Base-by-base conservation (phyloP, 2,888 invertebrate species). In the Dromius quadrimaculatus region DNA sequence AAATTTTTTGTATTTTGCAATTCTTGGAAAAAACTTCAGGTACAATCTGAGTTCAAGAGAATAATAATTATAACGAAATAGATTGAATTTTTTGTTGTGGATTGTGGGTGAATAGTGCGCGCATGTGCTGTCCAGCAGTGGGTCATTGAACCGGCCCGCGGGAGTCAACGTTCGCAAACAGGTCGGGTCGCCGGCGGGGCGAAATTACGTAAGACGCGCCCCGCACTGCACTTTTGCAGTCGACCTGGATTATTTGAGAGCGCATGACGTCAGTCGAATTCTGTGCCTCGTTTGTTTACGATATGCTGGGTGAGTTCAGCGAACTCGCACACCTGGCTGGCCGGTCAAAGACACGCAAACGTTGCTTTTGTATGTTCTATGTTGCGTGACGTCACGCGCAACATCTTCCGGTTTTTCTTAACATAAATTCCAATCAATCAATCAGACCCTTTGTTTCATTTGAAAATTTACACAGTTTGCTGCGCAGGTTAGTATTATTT, bases 101-200 rank as follows among this genome's bases (percentile, higher is more conserved):
- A 65, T 62, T 15, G 64, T 47, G 71, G 41, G 71, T 28, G 54
- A 50, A 47, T 41, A 54, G 65, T 32, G 28, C 38, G 62, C 57
- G 71, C 19, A 43, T 43, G 57, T 11, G 2, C 45, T 45, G 17
- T 11, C 13, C 13, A 15, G 38, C 62, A n/a, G 17, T 8, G 54
- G 66, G 50, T 66, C 66, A 23, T 66, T 66, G 66, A 66, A 66
- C 66, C 23, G 66, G 38, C 38, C 54, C 23, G 54, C 50, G 64
- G 57, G 47, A 68, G 68, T 68, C 68, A 68, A 68, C 68, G 68
- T 59, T 68, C 68, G 68, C 68, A 68, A 68, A 68, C 68, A 68
- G 68, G 68, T 68, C 50, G 50, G 68, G 41, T 68, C 68, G 68
- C 68, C 57, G 59, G 59, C 68, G 59, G 68, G 68, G 57, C 68